These are phyloP conservation scores for Neoascia interrupta DNA, from an alignment of 2,888 invertebrate species.

Conservation along the genomic window DNA sequence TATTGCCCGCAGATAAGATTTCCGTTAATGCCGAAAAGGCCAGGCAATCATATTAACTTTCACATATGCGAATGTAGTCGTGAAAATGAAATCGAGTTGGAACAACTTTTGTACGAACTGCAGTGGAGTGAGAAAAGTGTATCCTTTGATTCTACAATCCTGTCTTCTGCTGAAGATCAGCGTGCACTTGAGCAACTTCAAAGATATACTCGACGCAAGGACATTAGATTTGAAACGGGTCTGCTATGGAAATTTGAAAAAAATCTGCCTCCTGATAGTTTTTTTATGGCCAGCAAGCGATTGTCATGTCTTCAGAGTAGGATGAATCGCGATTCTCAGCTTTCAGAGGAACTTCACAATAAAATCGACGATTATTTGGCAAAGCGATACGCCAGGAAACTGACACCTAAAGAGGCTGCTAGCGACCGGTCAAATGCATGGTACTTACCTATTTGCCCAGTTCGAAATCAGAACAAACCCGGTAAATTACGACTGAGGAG, in stretches of 20 bases:
- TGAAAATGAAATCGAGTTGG: neutral
- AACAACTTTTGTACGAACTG: constrained; percentile 2
- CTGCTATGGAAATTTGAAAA: constrained; percentile 70
- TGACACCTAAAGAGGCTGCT: constrained; percentile 37
- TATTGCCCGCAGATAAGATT: constrained; percentile 24
- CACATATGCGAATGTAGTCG: constrained; percentile 52
- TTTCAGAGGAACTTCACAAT: constrained; percentile 22
- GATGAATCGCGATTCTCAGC: constrained; percentile 24
- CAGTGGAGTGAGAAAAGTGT: neutral
- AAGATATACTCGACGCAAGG: constrained; percentile 12
- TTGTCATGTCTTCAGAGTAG: constrained; percentile 56
- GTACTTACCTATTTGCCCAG: constrained; percentile 71
- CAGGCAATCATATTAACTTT: neutral
- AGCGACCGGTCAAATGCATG: constrained; percentile 51
- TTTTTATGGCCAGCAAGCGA: constrained; percentile 56
- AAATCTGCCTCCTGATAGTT: constrained; percentile 30
- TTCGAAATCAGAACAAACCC: constrained; percentile 71
- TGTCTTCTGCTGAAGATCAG: constrained; percentile 23
- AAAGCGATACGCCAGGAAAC: constrained; percentile 67
- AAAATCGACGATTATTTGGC: constrained; percentile 55
- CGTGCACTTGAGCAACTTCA: constrained; percentile 21
- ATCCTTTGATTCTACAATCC: too few species aligned
- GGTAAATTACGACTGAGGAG: constrained; percentile 71
- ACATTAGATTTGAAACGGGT: constrained; percentile 48
- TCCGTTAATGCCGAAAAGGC: neutral